These are phyloP conservation scores for Danio rerio DNA, from an alignment of 2,113 vertebrate species.

Conservation along the genomic window DNA sequence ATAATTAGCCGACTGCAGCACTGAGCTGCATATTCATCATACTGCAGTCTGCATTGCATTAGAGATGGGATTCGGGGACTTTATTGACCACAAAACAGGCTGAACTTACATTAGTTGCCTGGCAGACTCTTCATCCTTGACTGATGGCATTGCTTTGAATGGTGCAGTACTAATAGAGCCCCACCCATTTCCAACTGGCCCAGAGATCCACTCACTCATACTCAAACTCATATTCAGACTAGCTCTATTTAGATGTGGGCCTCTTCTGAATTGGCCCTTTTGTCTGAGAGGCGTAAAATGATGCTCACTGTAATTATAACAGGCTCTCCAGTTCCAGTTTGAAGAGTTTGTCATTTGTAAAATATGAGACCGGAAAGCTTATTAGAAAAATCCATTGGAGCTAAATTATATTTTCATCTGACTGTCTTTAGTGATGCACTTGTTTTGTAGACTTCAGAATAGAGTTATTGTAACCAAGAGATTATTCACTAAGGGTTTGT, in stretches of 20 bases:
- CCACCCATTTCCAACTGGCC: conserved; percentile 30
- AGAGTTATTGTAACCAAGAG: too few relatives aligned
- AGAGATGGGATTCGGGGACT: conserved; percentile 5
- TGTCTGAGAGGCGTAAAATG: conserved; percentile 63
- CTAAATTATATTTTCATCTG: background rate
- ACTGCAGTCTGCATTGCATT: conserved; percentile 28
- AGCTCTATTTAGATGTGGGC: background rate
- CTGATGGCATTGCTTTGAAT: conserved; percentile 60
- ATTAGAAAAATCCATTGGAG: background rate
- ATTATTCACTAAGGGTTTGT: too few relatives aligned
- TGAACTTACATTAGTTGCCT: conserved; percentile 30
- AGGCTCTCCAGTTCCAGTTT: background rate
- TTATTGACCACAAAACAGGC: conserved; percentile 26
- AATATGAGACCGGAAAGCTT: background rate
- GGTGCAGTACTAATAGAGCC: conserved; percentile 61
- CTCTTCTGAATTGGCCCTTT: conserved; percentile 39
- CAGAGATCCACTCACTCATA: conserved; percentile 43
- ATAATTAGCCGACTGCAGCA: conserved; percentile 55
- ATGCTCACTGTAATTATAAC: conserved; percentile 47
- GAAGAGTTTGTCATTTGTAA: background rate
- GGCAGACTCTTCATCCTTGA: conserved; percentile 22
- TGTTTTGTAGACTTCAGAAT: too few relatives aligned
- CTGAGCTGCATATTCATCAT: conserved; percentile 23
- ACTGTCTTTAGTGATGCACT: too few relatives aligned
- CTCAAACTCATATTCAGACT: conserved; percentile 32